phyloP scores from a whole-genome alignment of 92 coral and sea anemone species.

The Epizoanthus stellaris region DNA sequence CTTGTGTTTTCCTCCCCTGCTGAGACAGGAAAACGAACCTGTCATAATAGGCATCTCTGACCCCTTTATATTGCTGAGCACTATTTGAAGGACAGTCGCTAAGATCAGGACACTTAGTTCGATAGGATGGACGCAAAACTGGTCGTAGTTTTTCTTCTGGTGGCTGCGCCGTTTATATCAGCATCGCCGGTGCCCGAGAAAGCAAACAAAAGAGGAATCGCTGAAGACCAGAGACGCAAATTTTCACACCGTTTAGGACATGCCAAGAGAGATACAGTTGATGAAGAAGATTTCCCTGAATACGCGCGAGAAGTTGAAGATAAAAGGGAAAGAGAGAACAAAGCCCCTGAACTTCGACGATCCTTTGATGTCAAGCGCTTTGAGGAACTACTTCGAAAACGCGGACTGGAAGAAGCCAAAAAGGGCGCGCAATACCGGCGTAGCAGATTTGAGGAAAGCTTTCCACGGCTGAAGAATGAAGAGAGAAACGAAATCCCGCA shows the following conservation, averaged over 20 bases:
- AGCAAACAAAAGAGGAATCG: not conserved
- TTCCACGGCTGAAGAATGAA: slow-evolving; percentile 15
- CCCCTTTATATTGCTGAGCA: not conserved
- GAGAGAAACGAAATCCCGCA: slow-evolving; percentile 21
- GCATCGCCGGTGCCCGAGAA: not conserved
- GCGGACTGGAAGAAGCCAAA: too few relatives aligned
- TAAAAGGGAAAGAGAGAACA: not conserved
- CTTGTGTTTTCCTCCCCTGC: slow-evolving; percentile 12
- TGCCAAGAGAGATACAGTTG: slow-evolving; percentile 3
- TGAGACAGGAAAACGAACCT: slow-evolving; percentile 31
- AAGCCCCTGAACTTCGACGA: not conserved
- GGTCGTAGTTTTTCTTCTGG: slow-evolving; percentile 8
- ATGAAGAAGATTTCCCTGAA: not conserved
- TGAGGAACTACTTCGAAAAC: slow-evolving; percentile 5
- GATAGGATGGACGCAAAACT: not conserved
- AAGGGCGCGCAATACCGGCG: not conserved
- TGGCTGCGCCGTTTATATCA: not conserved
- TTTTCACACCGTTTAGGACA: slow-evolving; percentile 4
- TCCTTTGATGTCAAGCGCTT: not conserved
- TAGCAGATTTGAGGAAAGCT: not conserved
- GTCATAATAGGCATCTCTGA: slow-evolving; percentile 20
- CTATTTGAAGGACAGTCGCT: slow-evolving; percentile 5
- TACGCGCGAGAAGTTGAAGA: not conserved
- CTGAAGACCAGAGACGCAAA: not conserved
- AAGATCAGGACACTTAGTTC: not conserved